Evolutionary conservation across 1,140 invertebrate genomes (phyloP).

Genomic region (Drosophila pallidifrons): DNA sequence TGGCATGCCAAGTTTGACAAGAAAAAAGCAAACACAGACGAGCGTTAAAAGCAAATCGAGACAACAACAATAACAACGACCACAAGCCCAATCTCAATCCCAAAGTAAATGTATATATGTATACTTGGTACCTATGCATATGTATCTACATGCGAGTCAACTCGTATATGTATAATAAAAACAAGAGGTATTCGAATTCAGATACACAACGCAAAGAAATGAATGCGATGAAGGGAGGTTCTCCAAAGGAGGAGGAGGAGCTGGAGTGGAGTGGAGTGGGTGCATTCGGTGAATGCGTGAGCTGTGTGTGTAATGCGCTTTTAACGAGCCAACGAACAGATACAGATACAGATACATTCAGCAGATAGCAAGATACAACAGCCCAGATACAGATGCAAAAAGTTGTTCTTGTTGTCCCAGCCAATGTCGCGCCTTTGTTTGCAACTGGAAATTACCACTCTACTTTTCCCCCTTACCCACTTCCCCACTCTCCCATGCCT

Average conservation of each 20-base stretch:
- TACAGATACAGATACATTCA: constrained; percentile 32
- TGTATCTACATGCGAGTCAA: background rate
- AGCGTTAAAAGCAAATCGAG: constrained; percentile 44
- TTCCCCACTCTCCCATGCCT: background rate
- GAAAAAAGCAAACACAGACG: constrained; percentile 62
- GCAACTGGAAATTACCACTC: constrained; percentile 32
- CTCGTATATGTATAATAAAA: constrained; percentile 3
- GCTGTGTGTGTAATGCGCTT: constrained; percentile 66
- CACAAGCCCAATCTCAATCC: constrained; percentile 10
- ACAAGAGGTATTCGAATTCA: constrained; percentile 32
- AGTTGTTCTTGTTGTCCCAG: constrained; percentile 42
- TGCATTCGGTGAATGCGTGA: constrained; percentile 64
- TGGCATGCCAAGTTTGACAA: constrained; percentile 54
- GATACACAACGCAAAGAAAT: constrained; percentile 26
- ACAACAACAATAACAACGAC: background rate
- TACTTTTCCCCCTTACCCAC: background rate
- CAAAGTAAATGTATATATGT: background rate
- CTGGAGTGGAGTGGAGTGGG: constrained; percentile 47
- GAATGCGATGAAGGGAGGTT: constrained; percentile 36
- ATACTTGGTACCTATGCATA: constrained; percentile 3
- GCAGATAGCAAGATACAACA: constrained; percentile 11
- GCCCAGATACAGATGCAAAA: constrained; percentile 16
- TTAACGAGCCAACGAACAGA: constrained; percentile 46
- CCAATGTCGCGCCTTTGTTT: constrained; percentile 46
- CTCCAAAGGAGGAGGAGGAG: background rate